phyloP scores from a whole-genome alignment of 2,888 invertebrate genomes.

The Zhuqinia jingwanae region DNA sequence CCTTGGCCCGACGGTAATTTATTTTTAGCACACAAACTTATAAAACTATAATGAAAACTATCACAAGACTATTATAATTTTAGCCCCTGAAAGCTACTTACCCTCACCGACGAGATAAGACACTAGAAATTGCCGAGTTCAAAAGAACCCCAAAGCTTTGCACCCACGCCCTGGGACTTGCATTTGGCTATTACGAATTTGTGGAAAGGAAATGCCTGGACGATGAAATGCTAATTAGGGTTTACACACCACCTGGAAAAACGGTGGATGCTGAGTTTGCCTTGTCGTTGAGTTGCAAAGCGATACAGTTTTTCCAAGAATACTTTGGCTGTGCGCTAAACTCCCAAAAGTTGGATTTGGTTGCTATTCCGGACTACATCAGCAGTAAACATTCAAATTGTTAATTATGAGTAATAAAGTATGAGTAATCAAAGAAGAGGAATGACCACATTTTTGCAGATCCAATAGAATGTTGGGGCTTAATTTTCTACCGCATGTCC shows the following conservation, averaged over 20 bases:
- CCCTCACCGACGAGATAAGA: slow-evolving; percentile 80
- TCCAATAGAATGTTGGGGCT: slow-evolving; percentile 99
- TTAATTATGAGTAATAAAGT: too few species aligned
- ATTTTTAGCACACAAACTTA: too few species aligned
- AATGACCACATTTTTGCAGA: too few species aligned
- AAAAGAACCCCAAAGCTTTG: slow-evolving; percentile 96
- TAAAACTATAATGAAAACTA: too few species aligned
- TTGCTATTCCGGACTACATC: slow-evolving; percentile 97
- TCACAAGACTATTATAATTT: not conserved
- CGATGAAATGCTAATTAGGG: slow-evolving; percentile 91
- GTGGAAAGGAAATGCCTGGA: slow-evolving; percentile 89
- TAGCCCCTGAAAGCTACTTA: slow-evolving; percentile 81
- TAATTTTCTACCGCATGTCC: slow-evolving; percentile 92
- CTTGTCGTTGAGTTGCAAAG: slow-evolving; percentile 93
- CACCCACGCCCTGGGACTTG: slow-evolving; percentile 95
- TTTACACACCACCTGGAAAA: slow-evolving; percentile 94
- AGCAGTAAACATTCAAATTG: too few species aligned
- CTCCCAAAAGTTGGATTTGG: slow-evolving; percentile 96
- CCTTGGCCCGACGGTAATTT: slow-evolving; percentile 96
- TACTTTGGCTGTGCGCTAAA: slow-evolving; percentile 98
- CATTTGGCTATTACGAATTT: slow-evolving; percentile 97
- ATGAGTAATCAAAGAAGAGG: too few species aligned
- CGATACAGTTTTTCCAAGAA: slow-evolving; percentile 95
- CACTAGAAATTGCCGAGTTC: slow-evolving; percentile 86
- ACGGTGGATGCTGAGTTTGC: slow-evolving; percentile 96